phyloP scores from a whole-genome alignment of 2,888 invertebrate species.

The Lissocephala sabroskyi region DNA sequence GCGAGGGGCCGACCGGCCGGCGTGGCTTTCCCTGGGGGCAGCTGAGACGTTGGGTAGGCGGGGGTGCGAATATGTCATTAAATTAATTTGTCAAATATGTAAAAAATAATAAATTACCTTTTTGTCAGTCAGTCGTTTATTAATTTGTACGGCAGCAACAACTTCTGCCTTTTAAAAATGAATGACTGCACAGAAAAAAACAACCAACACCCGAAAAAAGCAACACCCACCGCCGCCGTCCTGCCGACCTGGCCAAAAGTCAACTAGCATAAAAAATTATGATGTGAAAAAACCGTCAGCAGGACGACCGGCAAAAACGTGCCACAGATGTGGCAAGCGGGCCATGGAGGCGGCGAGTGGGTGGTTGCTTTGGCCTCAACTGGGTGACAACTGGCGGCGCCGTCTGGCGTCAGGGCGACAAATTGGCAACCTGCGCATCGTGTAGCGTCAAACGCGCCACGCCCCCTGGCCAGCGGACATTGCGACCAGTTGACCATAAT shows the following conservation, averaged over 20 bases:
- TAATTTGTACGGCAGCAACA: slow-evolving; percentile 66
- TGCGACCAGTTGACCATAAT: too few species aligned
- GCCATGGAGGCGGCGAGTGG: too few species aligned
- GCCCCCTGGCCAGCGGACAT: slow-evolving; percentile 9
- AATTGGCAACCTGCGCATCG: slow-evolving; percentile 57
- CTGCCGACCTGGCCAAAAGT: slow-evolving; percentile 50
- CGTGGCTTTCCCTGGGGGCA: too few species aligned
- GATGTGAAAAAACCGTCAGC: slow-evolving; percentile 58
- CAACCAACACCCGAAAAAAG: slow-evolving; percentile 5
- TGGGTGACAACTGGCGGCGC: slow-evolving; percentile 7
- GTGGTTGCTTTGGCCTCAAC: background rate
- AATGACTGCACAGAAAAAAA: slow-evolving; percentile 27
- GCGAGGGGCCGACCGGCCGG: too few species aligned
- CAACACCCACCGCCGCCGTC: slow-evolving; percentile 20
- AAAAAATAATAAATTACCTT: slow-evolving; percentile 68
- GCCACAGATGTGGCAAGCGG: too few species aligned
- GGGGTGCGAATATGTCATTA: slow-evolving; percentile 52
- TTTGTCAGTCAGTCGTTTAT: slow-evolving; percentile 66
- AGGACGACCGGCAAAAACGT: too few species aligned
- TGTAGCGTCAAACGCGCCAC: slow-evolving; percentile 40
- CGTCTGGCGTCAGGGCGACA: slow-evolving; percentile 14
- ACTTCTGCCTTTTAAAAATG: slow-evolving; percentile 38
- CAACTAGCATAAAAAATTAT: slow-evolving; percentile 64
- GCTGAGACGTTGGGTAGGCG: too few species aligned
- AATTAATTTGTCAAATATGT: slow-evolving; percentile 70